A percentile compares a stretch with the other conserved stretches of the same genome.
These are phyloP conservation scores for Corythornis vintsioides DNA, from an alignment of 2,113 vertebrate genomes.

Conservation along the genomic window DNA sequence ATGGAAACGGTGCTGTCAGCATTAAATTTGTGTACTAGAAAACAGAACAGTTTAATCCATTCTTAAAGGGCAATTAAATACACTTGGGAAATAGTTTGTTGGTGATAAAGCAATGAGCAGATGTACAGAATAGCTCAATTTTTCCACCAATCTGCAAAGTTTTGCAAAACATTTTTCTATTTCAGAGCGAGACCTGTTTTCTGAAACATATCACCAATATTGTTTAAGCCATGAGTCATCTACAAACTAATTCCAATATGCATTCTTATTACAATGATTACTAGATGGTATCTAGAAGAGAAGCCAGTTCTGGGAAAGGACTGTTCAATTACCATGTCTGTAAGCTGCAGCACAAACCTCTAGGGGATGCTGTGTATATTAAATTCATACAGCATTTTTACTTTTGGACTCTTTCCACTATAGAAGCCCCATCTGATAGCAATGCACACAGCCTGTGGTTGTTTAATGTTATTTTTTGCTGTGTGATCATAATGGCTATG, in stretches of 20 bases:
- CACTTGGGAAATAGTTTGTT: not conserved
- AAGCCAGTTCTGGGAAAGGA: not conserved
- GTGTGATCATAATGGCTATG: not conserved
- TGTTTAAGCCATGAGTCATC: not conserved
- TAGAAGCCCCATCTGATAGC: not conserved
- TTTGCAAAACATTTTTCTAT: not conserved
- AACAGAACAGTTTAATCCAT: not conserved
- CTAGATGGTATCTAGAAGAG: not conserved
- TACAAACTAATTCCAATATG: not conserved
- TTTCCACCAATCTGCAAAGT: not conserved
- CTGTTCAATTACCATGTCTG: not conserved
- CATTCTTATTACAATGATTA: not conserved
- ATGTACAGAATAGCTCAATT: not conserved
- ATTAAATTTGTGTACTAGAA: not conserved
- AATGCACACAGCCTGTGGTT: not conserved
- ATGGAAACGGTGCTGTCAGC: not conserved
- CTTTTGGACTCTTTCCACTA: not conserved
- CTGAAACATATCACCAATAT: not conserved
- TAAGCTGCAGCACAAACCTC: not conserved
- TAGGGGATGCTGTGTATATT: slow-evolving; percentile 21
- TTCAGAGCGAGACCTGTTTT: not conserved
- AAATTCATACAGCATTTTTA: not conserved
- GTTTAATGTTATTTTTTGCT: not conserved
- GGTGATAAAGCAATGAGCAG: not conserved
- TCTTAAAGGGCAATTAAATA: not conserved